Conservation (phyloP, 2,888 invertebrate genomes). For the Pelosia muscerda region DNA sequence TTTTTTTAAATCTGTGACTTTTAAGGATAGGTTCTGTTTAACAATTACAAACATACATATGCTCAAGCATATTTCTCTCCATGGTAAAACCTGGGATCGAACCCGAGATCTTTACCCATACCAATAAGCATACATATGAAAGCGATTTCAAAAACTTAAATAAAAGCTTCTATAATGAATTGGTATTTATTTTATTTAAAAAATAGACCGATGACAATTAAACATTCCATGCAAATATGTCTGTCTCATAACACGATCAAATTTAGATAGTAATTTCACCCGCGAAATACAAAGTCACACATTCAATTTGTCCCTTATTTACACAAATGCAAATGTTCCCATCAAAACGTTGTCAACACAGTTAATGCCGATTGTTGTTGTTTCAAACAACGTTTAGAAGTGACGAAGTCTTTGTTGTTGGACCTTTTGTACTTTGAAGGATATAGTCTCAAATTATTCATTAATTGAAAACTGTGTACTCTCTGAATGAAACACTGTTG, state of each 20-base stretch:
- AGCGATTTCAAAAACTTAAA: background rate
- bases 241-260: slow-evolving; percentile 19
- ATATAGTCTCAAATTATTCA: background rate
- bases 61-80: no score
- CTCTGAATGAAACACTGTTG: background rate
- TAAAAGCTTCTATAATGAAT: background rate
- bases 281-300: slow-evolving; percentile 18
- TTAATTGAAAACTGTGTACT: background rate
- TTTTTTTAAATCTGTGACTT: background rate
- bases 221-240: background rate
- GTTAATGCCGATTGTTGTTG: slow-evolving; percentile 33
- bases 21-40: no score
- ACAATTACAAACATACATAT: no score
- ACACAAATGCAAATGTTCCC: slow-evolving; percentile 38
- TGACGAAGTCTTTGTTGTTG: slow-evolving; percentile 24
- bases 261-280: slow-evolving; percentile 17
- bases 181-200: background rate
- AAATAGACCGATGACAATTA: background rate
- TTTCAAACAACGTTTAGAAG: slow-evolving; percentile 28
- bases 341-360: slow-evolving; percentile 32
- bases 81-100: no score
- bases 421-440: background rate
- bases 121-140: background rate
- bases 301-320: slow-evolving; percentile 28
- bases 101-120: no score